Conservation (phyloP, 2,888 invertebrate species). For the Mystacides longicornis region DNA sequence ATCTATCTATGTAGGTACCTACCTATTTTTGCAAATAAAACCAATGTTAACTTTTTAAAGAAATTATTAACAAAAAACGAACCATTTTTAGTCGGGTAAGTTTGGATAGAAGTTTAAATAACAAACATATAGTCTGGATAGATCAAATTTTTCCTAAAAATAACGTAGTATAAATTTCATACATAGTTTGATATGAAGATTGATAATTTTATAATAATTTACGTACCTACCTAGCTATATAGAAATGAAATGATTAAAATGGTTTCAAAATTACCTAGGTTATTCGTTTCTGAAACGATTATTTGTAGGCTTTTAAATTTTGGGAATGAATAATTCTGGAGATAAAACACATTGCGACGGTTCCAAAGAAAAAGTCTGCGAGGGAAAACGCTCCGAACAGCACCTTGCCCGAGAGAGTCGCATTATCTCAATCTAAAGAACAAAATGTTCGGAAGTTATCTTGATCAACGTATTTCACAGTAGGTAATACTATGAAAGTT, state of each 20-base stretch:
- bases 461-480: conserved; percentile 23
- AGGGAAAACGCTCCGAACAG: background rate
- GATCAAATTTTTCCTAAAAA: no score
- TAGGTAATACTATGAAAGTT: conserved; percentile 10
- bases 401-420: conserved; percentile 10
- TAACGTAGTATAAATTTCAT: no score
- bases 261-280: background rate
- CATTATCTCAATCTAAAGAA: conserved; percentile 16
- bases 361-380: conserved; percentile 1
- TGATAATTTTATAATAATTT: background rate
- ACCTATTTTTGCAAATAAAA: no score
- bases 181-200: no score
- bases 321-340: background rate
- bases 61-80: no score
- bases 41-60: no score
- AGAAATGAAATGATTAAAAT: background rate
- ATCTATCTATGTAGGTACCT: no score
- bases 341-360: conserved; percentile 4
- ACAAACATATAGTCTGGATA: no score
- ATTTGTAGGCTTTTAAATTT: conserved; percentile 1
- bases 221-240: background rate
- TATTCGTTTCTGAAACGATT: background rate
- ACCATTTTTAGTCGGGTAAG: no score
- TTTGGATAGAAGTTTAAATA: no score
- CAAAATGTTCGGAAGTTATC: conserved; percentile 19